phyloP scores from a whole-genome alignment of 2,888 invertebrate genomes.

The Neoascia interrupta region DNA sequence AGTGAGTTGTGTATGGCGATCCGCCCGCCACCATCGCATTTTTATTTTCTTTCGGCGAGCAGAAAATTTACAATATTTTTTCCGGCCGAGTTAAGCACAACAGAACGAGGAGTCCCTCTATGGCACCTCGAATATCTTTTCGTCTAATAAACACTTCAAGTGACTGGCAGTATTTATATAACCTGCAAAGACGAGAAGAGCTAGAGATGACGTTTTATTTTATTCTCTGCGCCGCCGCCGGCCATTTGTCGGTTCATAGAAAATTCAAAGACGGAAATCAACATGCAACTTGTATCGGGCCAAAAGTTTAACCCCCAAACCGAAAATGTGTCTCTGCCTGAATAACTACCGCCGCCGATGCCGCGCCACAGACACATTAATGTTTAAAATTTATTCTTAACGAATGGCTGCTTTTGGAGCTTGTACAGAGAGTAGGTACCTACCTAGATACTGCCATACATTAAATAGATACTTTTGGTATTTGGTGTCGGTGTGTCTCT shows the following conservation, averaged over 20 bases:
- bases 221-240: not conserved
- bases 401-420: slow-evolving; percentile 36
- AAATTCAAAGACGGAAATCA: slow-evolving; percentile 59
- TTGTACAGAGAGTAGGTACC: slow-evolving; percentile 15
- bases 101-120: slow-evolving; percentile 9
- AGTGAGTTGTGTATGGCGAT: slow-evolving; percentile 45
- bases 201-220: not conserved
- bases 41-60: not conserved
- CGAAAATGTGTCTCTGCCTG: slow-evolving; percentile 2
- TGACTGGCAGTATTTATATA: slow-evolving; percentile 10
- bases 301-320: slow-evolving; percentile 63
- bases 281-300: slow-evolving; percentile 67
- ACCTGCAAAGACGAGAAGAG: slow-evolving; percentile 6
- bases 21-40: slow-evolving; percentile 33
- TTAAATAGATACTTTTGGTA: slow-evolving; percentile 22
- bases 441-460: not conserved
- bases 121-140: slow-evolving; percentile 21
- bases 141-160: slow-evolving; percentile 60
- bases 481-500: not conserved
- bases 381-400: slow-evolving; percentile 55
- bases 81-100: slow-evolving; percentile 42
- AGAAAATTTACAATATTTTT: slow-evolving; percentile 52
- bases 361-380: slow-evolving; percentile 49
- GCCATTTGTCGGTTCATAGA: slow-evolving; percentile 22
- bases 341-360: not conserved